Evolutionary conservation across 2,113 vertebrate genomes (phyloP), one percentile per base, ranked within the genome.

Genomic region (Corvus cornix): DNA sequence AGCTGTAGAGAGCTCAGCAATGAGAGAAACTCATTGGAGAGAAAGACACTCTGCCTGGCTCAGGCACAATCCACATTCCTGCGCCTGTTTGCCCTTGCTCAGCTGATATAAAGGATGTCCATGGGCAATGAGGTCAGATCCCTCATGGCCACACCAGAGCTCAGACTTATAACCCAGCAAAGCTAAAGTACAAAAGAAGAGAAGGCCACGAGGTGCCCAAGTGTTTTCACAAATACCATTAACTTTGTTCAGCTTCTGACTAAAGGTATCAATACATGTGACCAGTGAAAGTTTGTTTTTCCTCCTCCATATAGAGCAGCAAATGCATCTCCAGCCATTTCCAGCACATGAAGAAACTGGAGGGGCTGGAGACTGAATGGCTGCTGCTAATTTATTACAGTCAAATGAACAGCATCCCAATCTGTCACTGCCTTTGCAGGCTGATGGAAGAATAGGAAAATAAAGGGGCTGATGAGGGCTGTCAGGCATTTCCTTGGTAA

Each of bases 41-140:
- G 31, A 72, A 31, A 69, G 41, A 63, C 39, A 35, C 6, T 60
- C 46, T 82, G 58, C 28, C 27, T 74, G 68, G 31, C 48, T 49
- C 37, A 49, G 41, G 21, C 19, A 31, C 0, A 3, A 20, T 27
- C 26, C 0, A 8, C 24, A 20, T 56, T 7, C 1, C 39, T 46
- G 64, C 3, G 7, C 23, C 48, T 22, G 7, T 41, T 76, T 37
- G 16, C 46, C 58, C 19, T 70, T 13, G 0, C 24, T 62, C 82
- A 58, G 31, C 26, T 66, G 37, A 69, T 21, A 26, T 4, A 80
- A 66, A 84, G 16, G 33, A 33, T 66, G 24, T 7, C 16, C 1
- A 1, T 20, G 7, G 15, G 8, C 35, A 59, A 5, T 1, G 12
- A 81, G 73, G 16, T 66, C 0, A 1, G 59, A 49, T 39, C 35